Evolutionary conservation across 2,113 vertebrate genomes (phyloP).

Genomic region (Tautogolabrus adspersus): DNA sequence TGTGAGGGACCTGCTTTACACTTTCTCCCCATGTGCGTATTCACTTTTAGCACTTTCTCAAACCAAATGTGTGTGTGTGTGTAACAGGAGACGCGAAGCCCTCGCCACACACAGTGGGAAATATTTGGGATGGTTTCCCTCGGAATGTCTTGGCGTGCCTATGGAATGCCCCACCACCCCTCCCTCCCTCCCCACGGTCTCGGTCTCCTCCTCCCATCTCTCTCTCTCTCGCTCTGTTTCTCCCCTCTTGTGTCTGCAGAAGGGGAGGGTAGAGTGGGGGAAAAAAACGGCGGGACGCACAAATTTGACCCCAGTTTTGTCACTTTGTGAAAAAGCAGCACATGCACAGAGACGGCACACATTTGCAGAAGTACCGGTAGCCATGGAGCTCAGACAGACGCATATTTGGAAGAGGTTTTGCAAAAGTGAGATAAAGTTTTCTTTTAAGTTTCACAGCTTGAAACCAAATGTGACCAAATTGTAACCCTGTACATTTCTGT

Average conservation of each 20-base stretch:
- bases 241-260: conserved; percentile 57
- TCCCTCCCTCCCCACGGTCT: conserved; percentile 22
- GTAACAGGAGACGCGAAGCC: conserved; percentile 67
- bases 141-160: conserved; percentile 86
- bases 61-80: conserved; percentile 27
- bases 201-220: conserved; percentile 38
- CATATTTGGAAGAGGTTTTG: background rate
- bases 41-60: conserved; percentile 48
- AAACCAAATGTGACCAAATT: too few relatives aligned
- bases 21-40: conserved; percentile 25
- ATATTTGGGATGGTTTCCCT: conserved; percentile 87
- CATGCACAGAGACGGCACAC: background rate
- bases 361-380: background rate
- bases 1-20: conserved; percentile 19
- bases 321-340: background rate
- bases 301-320: conserved; percentile 29
- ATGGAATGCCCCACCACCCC: conserved; percentile 76
- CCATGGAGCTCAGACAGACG: background rate
- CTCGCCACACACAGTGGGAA: conserved; percentile 81
- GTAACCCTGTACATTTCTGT: background rate
- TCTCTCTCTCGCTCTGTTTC: conserved; percentile 47
- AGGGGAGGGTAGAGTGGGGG: conserved; percentile 29
- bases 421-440: background rate
- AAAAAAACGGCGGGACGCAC: conserved; percentile 47
- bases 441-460: background rate